These are phyloP conservation scores for Sylvilagus floridanus DNA, from an alignment of 2,797 vertebrate species.

Conservation along the genomic window DNA sequence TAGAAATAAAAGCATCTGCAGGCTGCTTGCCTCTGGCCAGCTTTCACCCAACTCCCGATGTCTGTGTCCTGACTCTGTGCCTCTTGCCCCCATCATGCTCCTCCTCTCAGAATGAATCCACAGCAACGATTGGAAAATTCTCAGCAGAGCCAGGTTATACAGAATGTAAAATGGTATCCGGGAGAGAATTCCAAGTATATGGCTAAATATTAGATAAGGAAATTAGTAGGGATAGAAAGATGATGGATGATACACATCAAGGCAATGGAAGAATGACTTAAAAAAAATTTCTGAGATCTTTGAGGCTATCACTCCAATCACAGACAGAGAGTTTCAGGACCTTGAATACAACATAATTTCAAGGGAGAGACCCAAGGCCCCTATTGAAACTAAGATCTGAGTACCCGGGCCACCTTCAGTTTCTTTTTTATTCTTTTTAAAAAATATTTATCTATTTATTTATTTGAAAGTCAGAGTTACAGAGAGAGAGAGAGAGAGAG, in stretches of 20 bases:
- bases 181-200: background rate
- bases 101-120: no score
- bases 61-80: no score
- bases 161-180: background rate
- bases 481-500: no score
- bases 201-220: background rate
- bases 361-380: background rate
- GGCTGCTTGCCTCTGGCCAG: no score
- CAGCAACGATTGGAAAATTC: background rate
- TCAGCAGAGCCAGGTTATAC: background rate
- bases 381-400: background rate
- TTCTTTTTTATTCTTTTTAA: no score
- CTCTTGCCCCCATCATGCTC: no score
- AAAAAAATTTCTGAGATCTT: background rate
- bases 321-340: background rate
- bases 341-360: background rate
- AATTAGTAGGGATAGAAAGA: background rate
- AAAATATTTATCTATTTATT: no score
- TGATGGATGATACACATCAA: background rate
- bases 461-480: no score
- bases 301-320: background rate
- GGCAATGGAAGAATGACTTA: background rate
- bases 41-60: no score
- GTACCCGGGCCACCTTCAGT: background rate
- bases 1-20: no score